Evolutionary conservation across 2,888 invertebrate species (phyloP).

Genomic region (Petrophora chlorosata): DNA sequence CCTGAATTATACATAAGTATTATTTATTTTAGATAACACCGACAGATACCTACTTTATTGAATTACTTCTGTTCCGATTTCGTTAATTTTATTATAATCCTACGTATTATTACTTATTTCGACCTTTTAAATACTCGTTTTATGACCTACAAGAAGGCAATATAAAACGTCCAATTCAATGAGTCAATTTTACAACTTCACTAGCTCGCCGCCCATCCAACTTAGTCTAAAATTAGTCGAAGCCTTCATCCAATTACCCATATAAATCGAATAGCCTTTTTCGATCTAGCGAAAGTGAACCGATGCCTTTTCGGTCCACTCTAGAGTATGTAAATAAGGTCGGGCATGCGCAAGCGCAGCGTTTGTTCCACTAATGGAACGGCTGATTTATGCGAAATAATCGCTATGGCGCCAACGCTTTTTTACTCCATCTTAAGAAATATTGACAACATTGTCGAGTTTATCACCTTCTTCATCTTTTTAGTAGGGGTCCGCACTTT

Average conservation of each 20-base stretch:
- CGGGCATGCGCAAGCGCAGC: conserved; percentile 41
- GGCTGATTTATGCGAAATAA: conserved; percentile 51
- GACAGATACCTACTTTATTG: no score
- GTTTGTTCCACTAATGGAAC: conserved; percentile 52
- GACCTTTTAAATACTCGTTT: not conserved
- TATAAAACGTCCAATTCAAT: conserved; percentile 6
- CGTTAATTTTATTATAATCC: no score
- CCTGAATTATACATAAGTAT: no score
- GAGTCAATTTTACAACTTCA: conserved; percentile 9
- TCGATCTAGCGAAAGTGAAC: conserved; percentile 35
- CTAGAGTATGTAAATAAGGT: conserved; percentile 48
- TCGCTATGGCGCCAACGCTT: conserved; percentile 41
- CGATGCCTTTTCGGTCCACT: conserved; percentile 34
- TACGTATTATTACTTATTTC: no score
- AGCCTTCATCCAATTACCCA: conserved; percentile 40
- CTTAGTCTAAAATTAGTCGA: conserved; percentile 33
- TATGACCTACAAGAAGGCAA: not conserved
- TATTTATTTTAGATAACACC: no score
- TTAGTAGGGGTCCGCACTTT: conserved; percentile 1
- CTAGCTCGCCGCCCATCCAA: conserved; percentile 19
- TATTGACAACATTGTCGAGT: conserved; percentile 17
- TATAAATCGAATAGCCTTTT: conserved; percentile 34
- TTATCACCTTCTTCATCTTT: conserved; percentile 11
- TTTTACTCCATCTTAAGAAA: conserved; percentile 32
- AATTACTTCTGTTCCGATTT: no score